Evolutionary conservation across 2,113 vertebrate genomes (phyloP).

Genomic region (Diadophis punctatus): DNA sequence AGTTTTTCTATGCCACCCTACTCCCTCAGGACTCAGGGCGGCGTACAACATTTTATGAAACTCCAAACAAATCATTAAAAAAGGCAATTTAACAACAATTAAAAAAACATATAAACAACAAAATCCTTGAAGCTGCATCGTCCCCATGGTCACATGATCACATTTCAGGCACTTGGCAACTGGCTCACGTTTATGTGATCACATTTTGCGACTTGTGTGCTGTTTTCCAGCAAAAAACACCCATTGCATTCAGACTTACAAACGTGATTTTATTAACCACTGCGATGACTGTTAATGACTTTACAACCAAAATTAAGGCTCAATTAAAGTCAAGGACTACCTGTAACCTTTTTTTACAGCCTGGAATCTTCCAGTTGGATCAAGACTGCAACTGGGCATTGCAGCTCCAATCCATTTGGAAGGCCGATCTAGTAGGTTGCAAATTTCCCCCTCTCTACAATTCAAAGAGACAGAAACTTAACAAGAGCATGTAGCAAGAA

Average conservation of each 20-base stretch:
- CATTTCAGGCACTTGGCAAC: background rate
- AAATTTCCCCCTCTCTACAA: background rate
- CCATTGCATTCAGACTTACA: background rate
- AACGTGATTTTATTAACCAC: background rate
- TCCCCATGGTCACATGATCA: background rate
- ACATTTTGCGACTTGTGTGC: background rate
- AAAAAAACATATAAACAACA: no score
- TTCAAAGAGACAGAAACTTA: background rate
- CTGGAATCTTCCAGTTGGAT: background rate
- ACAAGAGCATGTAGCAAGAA: background rate
- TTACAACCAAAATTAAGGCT: background rate
- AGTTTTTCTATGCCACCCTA: no score
- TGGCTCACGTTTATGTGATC: background rate
- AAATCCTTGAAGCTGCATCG: background rate
- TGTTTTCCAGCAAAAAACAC: background rate
- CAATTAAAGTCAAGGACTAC: no score
- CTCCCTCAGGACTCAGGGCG: no score
- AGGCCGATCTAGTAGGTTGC: background rate
- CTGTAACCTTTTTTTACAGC: background rate
- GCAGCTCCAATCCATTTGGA: background rate
- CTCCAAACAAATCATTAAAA: no score
- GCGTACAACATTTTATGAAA: no score
- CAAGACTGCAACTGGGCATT: background rate
- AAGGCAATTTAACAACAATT: no score
- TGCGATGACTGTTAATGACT: background rate